phyloP scores from a whole-genome alignment of 2,888 invertebrate species.

The Caenorhabditis sp. region DNA sequence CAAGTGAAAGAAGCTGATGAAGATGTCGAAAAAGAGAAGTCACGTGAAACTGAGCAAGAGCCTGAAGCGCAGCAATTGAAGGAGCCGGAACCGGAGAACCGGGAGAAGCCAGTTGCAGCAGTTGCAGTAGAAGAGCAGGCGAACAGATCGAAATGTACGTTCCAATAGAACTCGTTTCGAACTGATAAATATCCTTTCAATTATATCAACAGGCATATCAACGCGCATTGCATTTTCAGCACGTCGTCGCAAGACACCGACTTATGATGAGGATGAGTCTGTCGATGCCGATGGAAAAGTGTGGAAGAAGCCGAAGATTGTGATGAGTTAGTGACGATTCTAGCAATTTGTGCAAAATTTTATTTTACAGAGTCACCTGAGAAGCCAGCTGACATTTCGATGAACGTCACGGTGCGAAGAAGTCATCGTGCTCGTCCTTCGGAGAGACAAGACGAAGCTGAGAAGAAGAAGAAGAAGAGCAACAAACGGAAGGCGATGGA shows the following conservation, averaged over 20 bases:
- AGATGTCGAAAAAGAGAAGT: not conserved
- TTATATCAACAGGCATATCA: not conserved
- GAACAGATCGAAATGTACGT: not conserved
- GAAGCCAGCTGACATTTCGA: slow-evolving; percentile 14
- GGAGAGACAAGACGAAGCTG: not conserved
- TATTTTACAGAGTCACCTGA: slow-evolving; percentile 32
- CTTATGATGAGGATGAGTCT: slow-evolving; percentile 19
- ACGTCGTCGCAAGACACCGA: slow-evolving; percentile 32
- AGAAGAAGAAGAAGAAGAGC: not conserved
- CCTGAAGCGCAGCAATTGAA: not conserved
- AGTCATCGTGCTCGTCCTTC: slow-evolving; percentile 10
- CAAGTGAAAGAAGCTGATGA: not conserved
- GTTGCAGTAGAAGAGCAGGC: not conserved
- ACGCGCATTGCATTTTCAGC: slow-evolving; percentile 15
- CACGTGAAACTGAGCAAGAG: not conserved
- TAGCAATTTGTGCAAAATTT: not conserved
- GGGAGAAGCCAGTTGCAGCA: not conserved
- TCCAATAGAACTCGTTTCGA: not conserved
- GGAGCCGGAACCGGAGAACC: not conserved
- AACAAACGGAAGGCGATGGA: slow-evolving; percentile 7
- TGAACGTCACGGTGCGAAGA: slow-evolving; percentile 36
- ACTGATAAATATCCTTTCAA: not conserved
- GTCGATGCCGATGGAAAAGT: slow-evolving; percentile 23
- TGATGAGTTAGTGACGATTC: slow-evolving; percentile 1
- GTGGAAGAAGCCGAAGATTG: slow-evolving; percentile 49